Base-by-base conservation (phyloP, 2,888 invertebrate genomes). In the Campopleginae sp. region DNA sequence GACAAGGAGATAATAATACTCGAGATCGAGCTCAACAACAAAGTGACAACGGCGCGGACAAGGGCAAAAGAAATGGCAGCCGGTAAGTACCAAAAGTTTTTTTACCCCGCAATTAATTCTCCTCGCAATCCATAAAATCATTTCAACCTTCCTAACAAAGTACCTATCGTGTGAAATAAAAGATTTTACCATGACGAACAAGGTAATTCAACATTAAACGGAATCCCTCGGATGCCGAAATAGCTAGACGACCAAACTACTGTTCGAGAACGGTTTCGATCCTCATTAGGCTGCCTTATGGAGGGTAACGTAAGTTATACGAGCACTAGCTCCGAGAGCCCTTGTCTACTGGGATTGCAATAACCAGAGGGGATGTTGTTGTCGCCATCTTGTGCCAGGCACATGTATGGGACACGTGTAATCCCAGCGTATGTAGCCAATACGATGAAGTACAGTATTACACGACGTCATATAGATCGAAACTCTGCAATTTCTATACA, bases 31-130 rank as follows among this genome's bases (percentile, higher is more conserved):
- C 80, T 77, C 66, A 80, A 76, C 76, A 72, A 82, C 42, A 61
- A 74, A 80, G 77, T 46, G 61, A 80, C 72, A 72, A 83, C 77
- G 79, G 54, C 81, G 80, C 79, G 48, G 79, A 63, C 72, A 81
- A 82, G 80, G 78, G 74, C 80, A 68, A 87, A 84, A 86, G 86
- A 89, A 88, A 90, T 90, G 90, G 89, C 90, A 86, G 90, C 89
- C 84, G 90, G 90, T 90, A 88, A 90, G 89, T 90, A 84, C 38
- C 61, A 46, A 17, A 31, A 46, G 8, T 38, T 33, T 5, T 48
- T 23, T 44, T 31, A 12, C 46, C 44, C n/a, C 10, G 42, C 46
- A 42, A 23, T 42, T 66, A 10, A 23, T 23, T 66, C 23, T 6
- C 8, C 38, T 23, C 6, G 12, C 19, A 44, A 42, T 66, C 38